Conservation (phyloP, 2,797 vertebrate genomes). For the Pantherophis vulpinus region DNA sequence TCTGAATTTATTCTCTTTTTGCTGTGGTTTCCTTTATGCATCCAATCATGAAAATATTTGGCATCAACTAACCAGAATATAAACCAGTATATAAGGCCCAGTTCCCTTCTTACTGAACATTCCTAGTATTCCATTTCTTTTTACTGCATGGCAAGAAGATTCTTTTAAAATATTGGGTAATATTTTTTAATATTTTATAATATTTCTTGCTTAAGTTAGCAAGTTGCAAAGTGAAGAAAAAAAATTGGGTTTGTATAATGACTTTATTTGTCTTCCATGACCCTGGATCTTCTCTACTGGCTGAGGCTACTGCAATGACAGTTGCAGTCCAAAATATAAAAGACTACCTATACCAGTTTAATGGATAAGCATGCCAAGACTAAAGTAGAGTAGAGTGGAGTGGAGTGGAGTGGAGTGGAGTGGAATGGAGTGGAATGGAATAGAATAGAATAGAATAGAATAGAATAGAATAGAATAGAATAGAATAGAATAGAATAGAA, state of each 20-base stretch:
- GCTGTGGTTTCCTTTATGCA: background rate
- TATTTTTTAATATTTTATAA: background rate
- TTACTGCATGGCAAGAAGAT: background rate
- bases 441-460: fast-evolving
- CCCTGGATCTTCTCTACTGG: background rate
- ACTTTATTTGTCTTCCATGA: background rate
- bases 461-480: fast-evolving
- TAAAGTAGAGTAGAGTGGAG: too few species aligned
- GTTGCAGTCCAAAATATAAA: background rate
- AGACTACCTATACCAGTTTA: background rate
- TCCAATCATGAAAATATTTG: background rate
- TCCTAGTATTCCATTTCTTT: background rate
- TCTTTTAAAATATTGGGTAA: background rate
- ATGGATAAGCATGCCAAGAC: background rate
- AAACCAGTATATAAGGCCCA: background rate
- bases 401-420: background rate
- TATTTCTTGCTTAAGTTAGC: background rate
- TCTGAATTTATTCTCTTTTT: background rate
- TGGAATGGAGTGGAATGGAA: background rate
- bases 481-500: background rate
- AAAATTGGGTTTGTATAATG: background rate
- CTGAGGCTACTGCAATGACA: background rate
- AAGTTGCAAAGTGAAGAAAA: background rate
- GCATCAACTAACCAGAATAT: background rate
- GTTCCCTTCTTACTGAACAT: background rate